These are phyloP conservation scores for Zaprionus taronus DNA, from an alignment of 1,140 invertebrate genomes.

Conservation along the genomic window DNA sequence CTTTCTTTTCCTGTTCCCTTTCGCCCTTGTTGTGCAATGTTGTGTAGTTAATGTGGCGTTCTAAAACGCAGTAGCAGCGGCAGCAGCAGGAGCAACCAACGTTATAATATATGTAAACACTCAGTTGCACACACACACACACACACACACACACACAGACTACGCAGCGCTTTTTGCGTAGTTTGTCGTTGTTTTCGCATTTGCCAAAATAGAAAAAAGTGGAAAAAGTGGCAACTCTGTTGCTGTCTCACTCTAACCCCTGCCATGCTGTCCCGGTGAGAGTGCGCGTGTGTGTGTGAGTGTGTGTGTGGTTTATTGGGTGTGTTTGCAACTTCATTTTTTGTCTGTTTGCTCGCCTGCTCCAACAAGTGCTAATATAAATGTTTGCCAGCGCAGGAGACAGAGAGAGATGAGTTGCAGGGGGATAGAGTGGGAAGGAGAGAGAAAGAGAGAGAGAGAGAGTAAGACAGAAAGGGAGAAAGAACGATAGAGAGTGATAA, in stretches of 20 bases:
- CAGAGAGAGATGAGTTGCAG: neutral
- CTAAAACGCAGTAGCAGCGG: constrained; percentile 67
- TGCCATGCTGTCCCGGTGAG: too few relatives aligned
- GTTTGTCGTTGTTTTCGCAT: constrained; percentile 73
- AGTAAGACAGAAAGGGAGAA: neutral
- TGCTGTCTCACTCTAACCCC: neutral
- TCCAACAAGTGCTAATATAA: constrained; percentile 65
- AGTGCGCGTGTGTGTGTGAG: neutral
- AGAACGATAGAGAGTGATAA: neutral
- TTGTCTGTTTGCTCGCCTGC: constrained; percentile 16
- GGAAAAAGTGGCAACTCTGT: constrained; percentile 10
- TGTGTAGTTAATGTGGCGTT: constrained; percentile 76
- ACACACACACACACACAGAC: constrained; percentile 15
- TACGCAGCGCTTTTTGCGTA: constrained; percentile 71
- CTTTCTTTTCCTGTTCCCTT: neutral
- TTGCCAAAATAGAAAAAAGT: constrained; percentile 21
- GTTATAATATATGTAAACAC: constrained; percentile 76
- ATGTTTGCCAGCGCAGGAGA: constrained; percentile 34
- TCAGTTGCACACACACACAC: constrained; percentile 58
- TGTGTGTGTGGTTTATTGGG: constrained; percentile 24
- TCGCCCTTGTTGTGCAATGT: constrained; percentile 59
- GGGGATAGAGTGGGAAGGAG: neutral
- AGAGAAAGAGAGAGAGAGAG: neutral
- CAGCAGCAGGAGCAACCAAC: constrained; percentile 15
- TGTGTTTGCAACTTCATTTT: constrained; percentile 57